These are phyloP conservation scores for Salticus scenicus DNA, from an alignment of 2,888 invertebrate genomes.

Conservation along the genomic window DNA sequence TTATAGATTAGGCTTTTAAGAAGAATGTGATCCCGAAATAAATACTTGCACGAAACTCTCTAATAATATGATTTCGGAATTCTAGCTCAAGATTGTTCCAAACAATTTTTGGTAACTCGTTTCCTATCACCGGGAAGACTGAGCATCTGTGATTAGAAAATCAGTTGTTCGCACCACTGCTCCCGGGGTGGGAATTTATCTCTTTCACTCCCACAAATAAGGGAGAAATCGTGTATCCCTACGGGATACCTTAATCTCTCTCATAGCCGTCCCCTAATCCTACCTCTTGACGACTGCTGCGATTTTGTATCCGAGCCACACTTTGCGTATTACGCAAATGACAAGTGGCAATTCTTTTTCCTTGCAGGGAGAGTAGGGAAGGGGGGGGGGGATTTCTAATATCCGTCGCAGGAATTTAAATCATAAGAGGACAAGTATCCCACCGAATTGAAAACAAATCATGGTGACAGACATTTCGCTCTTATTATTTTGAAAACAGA, in stretches of 20 bases:
- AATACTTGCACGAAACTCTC: too few relatives aligned
- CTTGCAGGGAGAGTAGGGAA: neutral
- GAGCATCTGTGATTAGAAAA: slow-evolving; percentile 68
- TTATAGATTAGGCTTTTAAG: too few relatives aligned
- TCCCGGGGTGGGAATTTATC: slow-evolving; percentile 51
- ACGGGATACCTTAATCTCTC: slow-evolving; percentile 27
- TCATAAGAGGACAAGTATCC: neutral
- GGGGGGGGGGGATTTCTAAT: neutral
- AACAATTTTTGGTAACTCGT: too few relatives aligned
- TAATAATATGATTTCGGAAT: too few relatives aligned
- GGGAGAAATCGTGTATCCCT: neutral
- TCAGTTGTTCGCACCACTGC: slow-evolving; percentile 64
- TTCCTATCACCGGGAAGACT: too few relatives aligned
- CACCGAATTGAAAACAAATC: neutral
- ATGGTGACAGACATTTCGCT: neutral
- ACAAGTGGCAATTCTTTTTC: neutral
- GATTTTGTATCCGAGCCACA: neutral
- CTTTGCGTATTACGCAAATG: neutral
- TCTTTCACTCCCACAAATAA: slow-evolving; percentile 1
- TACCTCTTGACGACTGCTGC: slow-evolving; percentile 29
- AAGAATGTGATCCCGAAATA: too few relatives aligned
- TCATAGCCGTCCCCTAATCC: slow-evolving; percentile 36
- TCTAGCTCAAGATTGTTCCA: too few relatives aligned
- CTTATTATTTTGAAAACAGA: too few relatives aligned
- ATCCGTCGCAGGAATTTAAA: neutral